phyloP scores from a whole-genome alignment of 2,888 invertebrate species.

The Hedya salicella region DNA sequence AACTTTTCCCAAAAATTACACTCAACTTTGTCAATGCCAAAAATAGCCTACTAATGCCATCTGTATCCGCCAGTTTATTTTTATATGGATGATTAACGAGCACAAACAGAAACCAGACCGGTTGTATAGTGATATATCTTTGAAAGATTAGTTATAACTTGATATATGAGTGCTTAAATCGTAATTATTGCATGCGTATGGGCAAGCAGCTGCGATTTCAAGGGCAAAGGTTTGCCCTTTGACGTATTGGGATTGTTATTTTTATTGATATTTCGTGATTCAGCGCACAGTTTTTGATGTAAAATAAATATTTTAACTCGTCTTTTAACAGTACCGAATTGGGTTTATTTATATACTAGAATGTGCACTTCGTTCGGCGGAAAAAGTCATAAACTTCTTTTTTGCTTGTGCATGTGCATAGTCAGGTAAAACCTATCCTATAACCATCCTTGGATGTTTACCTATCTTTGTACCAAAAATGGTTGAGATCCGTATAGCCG shows the following conservation, averaged over 20 bases:
- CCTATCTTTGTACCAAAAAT: no score
- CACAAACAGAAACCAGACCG: constrained; percentile 47
- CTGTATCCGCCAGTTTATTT: constrained; percentile 42
- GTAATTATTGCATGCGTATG: constrained; percentile 48
- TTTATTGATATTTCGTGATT: constrained; percentile 35
- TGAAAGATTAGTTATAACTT: constrained; percentile 46
- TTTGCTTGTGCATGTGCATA: no score
- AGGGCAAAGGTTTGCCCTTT: constrained; percentile 36
- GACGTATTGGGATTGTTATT: constrained; percentile 18
- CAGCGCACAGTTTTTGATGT: constrained; percentile 17
- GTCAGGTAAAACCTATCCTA: no score
- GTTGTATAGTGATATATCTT: constrained; percentile 47
- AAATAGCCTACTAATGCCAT: constrained; percentile 46
- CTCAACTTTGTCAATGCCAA: constrained; percentile 43
- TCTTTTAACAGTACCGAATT: background rate
- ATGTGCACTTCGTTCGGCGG: no score
- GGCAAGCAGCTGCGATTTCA: constrained; percentile 38
- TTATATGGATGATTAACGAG: constrained; percentile 42
- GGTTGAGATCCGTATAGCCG: no score
- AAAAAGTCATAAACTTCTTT: no score
- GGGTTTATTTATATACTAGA: background rate
- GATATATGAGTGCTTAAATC: constrained; percentile 50
- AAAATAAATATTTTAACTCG: background rate
- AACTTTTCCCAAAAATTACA: constrained; percentile 40
- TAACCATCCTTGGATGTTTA: no score